Base-by-base conservation (phyloP, 2,888 invertebrate genomes). In the Acleris sparsana region DNA sequence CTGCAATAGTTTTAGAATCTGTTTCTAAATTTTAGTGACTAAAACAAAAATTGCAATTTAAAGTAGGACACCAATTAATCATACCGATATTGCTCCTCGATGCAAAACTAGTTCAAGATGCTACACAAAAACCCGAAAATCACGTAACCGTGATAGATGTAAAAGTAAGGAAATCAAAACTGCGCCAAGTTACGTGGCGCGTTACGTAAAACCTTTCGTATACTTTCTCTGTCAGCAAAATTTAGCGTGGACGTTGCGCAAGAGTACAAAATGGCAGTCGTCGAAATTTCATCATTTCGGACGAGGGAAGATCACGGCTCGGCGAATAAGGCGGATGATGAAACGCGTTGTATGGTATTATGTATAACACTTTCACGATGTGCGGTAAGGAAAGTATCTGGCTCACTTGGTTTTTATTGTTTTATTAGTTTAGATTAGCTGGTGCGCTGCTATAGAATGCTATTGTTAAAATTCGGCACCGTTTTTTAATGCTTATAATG, bases 151-250 rank as follows among this genome's bases (percentile, higher is more conserved):
- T 82, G 87, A 87, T 87, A 86, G 79, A 85, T 85, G 86, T 87
- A 87, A 89, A 90, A 88, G 89, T 80, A 86, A 92, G 90, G 91
- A 92, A 91, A 92, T 91, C 91, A 91, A 92, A 91, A 90, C 88
- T 80, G 82, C 88, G 85, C 83, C 85, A 85, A 82, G 89, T 91
- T 91, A 92, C 92, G 92, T 92, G 75, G 80, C 74, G 71, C 60
- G 63, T 92, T 92, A 89, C 88, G 87, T 92, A 92, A 92, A 85
- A 80, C 89, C 92, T 92, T 92, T 92, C 92, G 92, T 85, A 86
- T 87, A 90, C 92, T 92, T 92, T 92, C 92, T 91, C 92, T 89
- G 91, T 86, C 90, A 88, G 88, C 91, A 92, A 92, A 92, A 92
- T 92, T 92, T 90, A 89, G 92, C 90, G 87, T 88, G 85, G 85